Evolutionary conservation across 35 echinoderm and acorn worm species (phyloP).

Genomic region (Chiridota heheva): DNA sequence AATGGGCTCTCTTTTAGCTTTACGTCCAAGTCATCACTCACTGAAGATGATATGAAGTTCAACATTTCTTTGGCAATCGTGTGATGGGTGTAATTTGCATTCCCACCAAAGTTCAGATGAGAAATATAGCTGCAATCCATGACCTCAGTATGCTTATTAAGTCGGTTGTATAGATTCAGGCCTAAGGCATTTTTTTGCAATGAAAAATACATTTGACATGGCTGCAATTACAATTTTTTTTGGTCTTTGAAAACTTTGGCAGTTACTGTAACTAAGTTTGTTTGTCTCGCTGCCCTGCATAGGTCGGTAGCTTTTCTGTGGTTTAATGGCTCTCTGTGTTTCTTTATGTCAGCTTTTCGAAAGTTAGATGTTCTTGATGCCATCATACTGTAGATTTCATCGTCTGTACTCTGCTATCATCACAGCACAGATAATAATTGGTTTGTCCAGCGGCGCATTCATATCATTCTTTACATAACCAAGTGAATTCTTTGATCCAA

Average conservation of each 20-base stretch:
- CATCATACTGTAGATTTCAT: constrained; percentile 30
- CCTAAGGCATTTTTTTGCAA: constrained; percentile 7
- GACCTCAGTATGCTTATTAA: constrained; percentile 6
- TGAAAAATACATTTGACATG: constrained; percentile 17
- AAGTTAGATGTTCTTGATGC: neutral
- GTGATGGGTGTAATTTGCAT: neutral
- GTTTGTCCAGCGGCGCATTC: neutral
- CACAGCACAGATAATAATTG: neutral
- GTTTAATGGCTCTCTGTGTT: neutral
- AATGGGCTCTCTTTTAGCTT: constrained; percentile 23
- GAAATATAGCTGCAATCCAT: constrained; percentile 11
- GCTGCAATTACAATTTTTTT: constrained; percentile 14
- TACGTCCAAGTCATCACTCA: neutral
- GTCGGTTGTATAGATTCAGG: neutral
- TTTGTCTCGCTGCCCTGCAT: no score
- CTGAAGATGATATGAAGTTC: neutral
- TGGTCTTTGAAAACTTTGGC: neutral
- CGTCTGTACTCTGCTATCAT: neutral
- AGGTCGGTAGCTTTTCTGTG: constrained; percentile 3
- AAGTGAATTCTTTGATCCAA: constrained; percentile 11
- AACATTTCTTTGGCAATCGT: constrained; percentile 18
- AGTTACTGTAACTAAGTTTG: neutral
- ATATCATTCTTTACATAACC: neutral
- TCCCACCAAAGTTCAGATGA: constrained; percentile 3
- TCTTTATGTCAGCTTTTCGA: constrained; percentile 4